Evolutionary conservation across 2,113 vertebrate genomes (phyloP).

Genomic region (Gobio gobio): DNA sequence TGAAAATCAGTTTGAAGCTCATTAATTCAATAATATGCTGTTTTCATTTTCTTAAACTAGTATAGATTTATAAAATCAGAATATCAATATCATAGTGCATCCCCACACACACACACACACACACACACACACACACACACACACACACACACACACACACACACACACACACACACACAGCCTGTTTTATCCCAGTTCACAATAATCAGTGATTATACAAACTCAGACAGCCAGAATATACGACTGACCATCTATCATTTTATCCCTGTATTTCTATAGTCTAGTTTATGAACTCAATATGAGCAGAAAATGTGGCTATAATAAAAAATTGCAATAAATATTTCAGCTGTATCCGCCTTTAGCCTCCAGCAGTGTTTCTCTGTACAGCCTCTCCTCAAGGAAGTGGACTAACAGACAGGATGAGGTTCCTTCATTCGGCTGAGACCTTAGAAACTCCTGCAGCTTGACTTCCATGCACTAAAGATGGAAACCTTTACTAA

Average conservation of each 20-base stretch:
- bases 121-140: neutral
- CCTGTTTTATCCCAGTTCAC: neutral
- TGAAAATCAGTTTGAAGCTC: neutral
- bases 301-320: neutral
- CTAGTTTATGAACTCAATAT: neutral
- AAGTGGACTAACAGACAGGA: neutral
- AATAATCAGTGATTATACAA: neutral
- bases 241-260: neutral
- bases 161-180: neutral
- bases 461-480: neutral
- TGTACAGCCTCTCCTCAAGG: neutral
- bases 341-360: constrained; percentile 6
- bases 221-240: neutral
- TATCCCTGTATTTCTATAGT: neutral
- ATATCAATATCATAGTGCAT: too few species aligned
- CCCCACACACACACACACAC: neutral
- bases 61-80: too few species aligned
- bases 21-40: neutral
- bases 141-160: neutral
- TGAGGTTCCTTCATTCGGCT: neutral
- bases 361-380: neutral
- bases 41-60: neutral
- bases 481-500: neutral
- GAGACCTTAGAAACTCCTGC: neutral
- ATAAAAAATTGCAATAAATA: constrained; percentile 13